Conservation (phyloP, 2,888 invertebrate species). For the Hyposoter didymator region DNA sequence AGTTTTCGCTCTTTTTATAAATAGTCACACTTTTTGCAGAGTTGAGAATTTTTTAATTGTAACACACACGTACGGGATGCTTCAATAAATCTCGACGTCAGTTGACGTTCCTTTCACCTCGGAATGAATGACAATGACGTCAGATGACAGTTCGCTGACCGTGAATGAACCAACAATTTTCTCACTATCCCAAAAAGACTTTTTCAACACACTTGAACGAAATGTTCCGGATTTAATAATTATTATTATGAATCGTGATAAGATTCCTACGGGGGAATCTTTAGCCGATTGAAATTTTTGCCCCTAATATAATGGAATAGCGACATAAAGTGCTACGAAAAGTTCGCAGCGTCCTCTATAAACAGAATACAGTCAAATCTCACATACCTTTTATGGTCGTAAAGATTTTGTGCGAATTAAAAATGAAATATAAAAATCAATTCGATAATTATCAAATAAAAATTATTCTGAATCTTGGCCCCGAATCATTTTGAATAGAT, state of each 20-base stretch:
- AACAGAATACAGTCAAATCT: slow-evolving; percentile 12
- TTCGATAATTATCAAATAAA: neutral
- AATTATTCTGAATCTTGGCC: neutral
- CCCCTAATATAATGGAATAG: neutral
- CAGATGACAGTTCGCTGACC: slow-evolving; percentile 18
- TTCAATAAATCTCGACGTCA: neutral
- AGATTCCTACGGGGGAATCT: neutral
- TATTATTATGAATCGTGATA: neutral
- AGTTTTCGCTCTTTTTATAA: neutral
- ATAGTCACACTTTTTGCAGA: neutral
- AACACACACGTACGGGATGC: neutral
- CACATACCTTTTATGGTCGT: neutral
- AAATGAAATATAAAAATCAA: neutral
- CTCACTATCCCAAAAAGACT: neutral
- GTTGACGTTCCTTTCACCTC: slow-evolving; percentile 29
- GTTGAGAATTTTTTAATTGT: neutral
- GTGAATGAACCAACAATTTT: slow-evolving; percentile 4
- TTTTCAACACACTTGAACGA: neutral
- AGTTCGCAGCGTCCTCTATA: slow-evolving; percentile 10
- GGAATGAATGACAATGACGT: slow-evolving; percentile 22
- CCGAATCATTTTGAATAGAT: too few relatives aligned
- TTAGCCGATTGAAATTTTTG: slow-evolving; percentile 11
- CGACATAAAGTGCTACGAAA: neutral
- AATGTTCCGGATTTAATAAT: neutral
- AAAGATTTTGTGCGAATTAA: neutral